These are phyloP conservation scores for Delphinapterus leucas DNA, from an alignment of 2,113 vertebrate genomes.

Conservation along the genomic window DNA sequence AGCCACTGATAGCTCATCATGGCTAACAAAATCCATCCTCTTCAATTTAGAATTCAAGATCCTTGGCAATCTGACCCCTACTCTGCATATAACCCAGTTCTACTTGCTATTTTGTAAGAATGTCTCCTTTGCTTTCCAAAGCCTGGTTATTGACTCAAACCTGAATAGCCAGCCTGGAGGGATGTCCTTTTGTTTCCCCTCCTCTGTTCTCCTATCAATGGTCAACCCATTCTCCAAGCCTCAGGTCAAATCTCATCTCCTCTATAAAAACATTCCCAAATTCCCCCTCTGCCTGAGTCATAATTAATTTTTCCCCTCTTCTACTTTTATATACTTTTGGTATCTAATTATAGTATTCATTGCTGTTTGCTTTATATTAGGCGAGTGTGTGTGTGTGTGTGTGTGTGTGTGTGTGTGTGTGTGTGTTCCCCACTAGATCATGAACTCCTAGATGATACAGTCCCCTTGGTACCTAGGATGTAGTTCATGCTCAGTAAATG, in stretches of 20 bases:
- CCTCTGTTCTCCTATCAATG: neutral
- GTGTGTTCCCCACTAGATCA: neutral
- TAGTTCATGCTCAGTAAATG: neutral
- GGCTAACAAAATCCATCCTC: neutral
- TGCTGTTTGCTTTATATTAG: neutral
- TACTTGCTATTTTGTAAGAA: neutral
- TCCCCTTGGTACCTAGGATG: neutral
- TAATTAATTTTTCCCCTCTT: neutral
- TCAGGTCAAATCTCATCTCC: neutral
- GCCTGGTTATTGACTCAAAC: neutral
- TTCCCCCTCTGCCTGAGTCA: neutral
- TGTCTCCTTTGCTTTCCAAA: neutral
- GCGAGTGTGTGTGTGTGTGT: neutral
- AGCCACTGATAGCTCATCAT: neutral
- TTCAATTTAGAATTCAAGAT: neutral
- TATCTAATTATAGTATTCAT: neutral
- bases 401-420: neutral
- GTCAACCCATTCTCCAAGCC: neutral
- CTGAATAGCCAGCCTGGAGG: neutral
- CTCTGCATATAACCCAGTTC: neutral
- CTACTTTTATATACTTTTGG: neutral
- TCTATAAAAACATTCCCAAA: conserved; percentile 3
- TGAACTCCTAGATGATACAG: neutral
- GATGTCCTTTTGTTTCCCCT: neutral
- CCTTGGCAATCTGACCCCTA: neutral